Percentiles rank a stretch among this genome's conserved stretches.
Evolutionary conservation across 1,140 invertebrate genomes (phyloP).

Genomic region (Frieseomelitta varia): DNA sequence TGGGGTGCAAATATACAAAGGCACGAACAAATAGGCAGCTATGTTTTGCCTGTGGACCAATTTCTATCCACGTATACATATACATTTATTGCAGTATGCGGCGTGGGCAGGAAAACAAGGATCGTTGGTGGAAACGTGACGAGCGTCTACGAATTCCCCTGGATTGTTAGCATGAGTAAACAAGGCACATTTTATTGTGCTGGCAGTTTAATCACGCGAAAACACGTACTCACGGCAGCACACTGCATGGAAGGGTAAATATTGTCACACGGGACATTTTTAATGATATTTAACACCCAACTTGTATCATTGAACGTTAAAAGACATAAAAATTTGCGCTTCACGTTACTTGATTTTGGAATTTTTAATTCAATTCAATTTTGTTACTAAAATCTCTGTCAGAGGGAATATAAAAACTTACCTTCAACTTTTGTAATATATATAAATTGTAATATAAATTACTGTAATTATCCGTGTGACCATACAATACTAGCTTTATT

Average conservation of each 20-base stretch:
- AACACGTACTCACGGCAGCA: slow-evolving; percentile 84
- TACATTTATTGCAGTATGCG: slow-evolving; percentile 84
- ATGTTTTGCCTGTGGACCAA: not conserved
- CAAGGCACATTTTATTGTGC: slow-evolving; percentile 89
- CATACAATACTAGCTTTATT: too few relatives aligned
- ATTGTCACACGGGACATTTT: not conserved
- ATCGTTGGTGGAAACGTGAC: slow-evolving; percentile 89
- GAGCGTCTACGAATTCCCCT: slow-evolving; percentile 88
- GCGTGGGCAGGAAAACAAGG: slow-evolving; percentile 85
- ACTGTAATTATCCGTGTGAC: too few relatives aligned
- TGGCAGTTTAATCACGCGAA: slow-evolving; percentile 85
- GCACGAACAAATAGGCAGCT: not conserved
- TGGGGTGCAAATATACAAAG: not conserved
- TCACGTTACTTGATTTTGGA: too few relatives aligned
- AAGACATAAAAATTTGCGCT: too few relatives aligned
- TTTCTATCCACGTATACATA: not conserved
- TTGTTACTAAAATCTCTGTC: too few relatives aligned
- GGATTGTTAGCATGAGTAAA: slow-evolving; percentile 87
- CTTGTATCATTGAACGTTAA: too few relatives aligned
- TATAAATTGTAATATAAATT: too few relatives aligned
- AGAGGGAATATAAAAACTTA: too few relatives aligned
- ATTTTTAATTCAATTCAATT: too few relatives aligned
- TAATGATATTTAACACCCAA: too few relatives aligned
- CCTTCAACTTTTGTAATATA: too few relatives aligned
- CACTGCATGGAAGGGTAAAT: slow-evolving; percentile 85